Evolutionary conservation across 2,888 invertebrate species (phyloP).

Genomic region (Agelastica alni): DNA sequence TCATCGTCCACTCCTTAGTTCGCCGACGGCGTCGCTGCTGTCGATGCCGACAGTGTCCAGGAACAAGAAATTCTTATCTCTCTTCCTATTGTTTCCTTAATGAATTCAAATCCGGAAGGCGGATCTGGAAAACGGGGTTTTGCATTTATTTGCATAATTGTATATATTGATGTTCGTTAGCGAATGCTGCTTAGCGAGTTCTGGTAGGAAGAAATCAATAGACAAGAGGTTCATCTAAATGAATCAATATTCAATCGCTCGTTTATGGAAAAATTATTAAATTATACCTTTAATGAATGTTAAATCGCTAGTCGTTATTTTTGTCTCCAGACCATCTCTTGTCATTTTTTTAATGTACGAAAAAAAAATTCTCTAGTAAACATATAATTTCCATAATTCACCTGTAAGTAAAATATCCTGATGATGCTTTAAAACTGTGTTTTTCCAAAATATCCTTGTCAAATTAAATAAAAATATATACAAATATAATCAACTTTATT

Average conservation of each 20-base stretch:
- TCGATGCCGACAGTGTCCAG: slow-evolving; percentile 41
- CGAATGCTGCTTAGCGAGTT: slow-evolving; percentile 51
- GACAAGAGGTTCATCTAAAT: slow-evolving; percentile 1
- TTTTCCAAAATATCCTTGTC: no score
- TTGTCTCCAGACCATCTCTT: no score
- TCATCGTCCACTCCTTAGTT: slow-evolving; percentile 30
- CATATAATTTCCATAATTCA: no score
- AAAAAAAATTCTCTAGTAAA: no score
- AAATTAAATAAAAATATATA: no score
- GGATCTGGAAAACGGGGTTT: slow-evolving; percentile 55
- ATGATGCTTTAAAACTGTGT: no score
- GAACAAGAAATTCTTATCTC: slow-evolving; percentile 52
- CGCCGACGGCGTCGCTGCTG: slow-evolving; percentile 28
- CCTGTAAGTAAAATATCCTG: no score
- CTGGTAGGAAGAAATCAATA: slow-evolving; percentile 28
- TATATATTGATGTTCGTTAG: slow-evolving; percentile 58
- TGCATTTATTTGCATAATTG: slow-evolving; percentile 58
- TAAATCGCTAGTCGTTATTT: no score
- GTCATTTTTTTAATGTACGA: no score
- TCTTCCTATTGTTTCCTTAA: slow-evolving; percentile 55
- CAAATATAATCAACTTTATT: no score
- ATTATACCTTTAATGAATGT: no score
- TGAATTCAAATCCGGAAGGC: slow-evolving; percentile 56
- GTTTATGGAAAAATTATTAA: no score
- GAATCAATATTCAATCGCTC: slow-evolving; percentile 16